Conservation (phyloP, 1,140 invertebrate species). For the Ruditapes philippinarum region DNA sequence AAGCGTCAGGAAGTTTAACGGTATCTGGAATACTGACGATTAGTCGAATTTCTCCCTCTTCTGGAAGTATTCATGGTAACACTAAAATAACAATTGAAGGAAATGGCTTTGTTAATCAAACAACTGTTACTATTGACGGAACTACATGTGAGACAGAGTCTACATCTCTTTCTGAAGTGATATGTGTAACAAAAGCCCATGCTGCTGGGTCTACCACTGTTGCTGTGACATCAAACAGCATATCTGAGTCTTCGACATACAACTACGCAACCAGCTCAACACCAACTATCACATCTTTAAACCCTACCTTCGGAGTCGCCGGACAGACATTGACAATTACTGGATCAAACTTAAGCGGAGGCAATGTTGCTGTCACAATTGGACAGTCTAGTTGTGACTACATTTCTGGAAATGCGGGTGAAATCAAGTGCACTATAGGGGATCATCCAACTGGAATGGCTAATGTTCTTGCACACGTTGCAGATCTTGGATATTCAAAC, state of each 20-base stretch:
- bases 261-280: constrained; percentile 50
- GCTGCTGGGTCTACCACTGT: constrained; percentile 41
- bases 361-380: constrained; percentile 56
- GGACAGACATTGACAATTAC: constrained; percentile 67
- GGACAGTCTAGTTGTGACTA: constrained; percentile 65
- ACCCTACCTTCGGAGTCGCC: constrained; percentile 53
- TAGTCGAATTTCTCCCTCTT: constrained; percentile 48
- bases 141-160: constrained; percentile 56
- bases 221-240: constrained; percentile 70
- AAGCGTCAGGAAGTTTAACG: background rate
- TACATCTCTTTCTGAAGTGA: constrained; percentile 30
- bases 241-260: constrained; percentile 53
- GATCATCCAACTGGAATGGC: constrained; percentile 65
- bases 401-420: background rate
- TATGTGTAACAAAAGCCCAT: constrained; percentile 67
- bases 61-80: constrained; percentile 73
- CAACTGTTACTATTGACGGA: constrained; percentile 72
- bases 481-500: constrained; percentile 48
- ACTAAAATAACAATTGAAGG: constrained; percentile 70
- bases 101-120: constrained; percentile 72
- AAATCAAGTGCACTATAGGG: constrained; percentile 70
- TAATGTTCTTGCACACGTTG: constrained; percentile 66
- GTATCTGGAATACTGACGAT: constrained; percentile 40
- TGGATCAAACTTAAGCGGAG: constrained; percentile 59
- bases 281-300: constrained; percentile 69